Base-by-base conservation (phyloP, 1,140 invertebrate species). In the Spodoptera frugiperda region DNA sequence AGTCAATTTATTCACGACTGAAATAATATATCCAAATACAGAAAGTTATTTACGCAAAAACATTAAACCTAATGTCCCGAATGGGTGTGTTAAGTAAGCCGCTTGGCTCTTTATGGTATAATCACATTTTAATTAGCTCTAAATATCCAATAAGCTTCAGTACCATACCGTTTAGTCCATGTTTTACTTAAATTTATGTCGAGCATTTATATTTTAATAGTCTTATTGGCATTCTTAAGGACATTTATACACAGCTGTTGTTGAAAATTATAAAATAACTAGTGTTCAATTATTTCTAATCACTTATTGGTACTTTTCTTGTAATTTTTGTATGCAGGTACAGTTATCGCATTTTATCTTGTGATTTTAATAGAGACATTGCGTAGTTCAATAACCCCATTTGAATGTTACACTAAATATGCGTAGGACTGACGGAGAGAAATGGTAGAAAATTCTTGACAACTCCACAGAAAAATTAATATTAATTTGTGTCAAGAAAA, bases 21-120 rank as follows among this genome's bases (percentile, higher is more conserved):
- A 67, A 67, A 67, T 67, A 67, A 67, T 48, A 67, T 67, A 25
- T 67, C 63, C 63, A 49, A 49, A 67, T 67, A 67, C 17, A 67
- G 61, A 21, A 14, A 65, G 17, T 48, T 48, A 68, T 68, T 68
- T 33, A 51, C 54, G 55, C 10, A 46, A 55, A 70, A 73, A 48
- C 46, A 55, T 61, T 21, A 59, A 59, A 73, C 39, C 3, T n/a
- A 51, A 54, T 57, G 54, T 14, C 9, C 15, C 19, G 12, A 73
- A 61, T 61, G 11, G 54, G 15, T 21, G 14, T 68, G 33, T 48
- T 33, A 68, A 49, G 46, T 33, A 53, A 68, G 48, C 44, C 39
- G 44, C 46, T 68, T 51, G 0, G 21, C 65, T 53, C 14, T 53
- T 11, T 68, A 51, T 33, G 65, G 65, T 51, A 68, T 68, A 49